Evolutionary conservation across 2,797 vertebrate species (phyloP), one percentile per base, ranked within the genome.

Genomic region (Pangasius sanitwongsei): DNA sequence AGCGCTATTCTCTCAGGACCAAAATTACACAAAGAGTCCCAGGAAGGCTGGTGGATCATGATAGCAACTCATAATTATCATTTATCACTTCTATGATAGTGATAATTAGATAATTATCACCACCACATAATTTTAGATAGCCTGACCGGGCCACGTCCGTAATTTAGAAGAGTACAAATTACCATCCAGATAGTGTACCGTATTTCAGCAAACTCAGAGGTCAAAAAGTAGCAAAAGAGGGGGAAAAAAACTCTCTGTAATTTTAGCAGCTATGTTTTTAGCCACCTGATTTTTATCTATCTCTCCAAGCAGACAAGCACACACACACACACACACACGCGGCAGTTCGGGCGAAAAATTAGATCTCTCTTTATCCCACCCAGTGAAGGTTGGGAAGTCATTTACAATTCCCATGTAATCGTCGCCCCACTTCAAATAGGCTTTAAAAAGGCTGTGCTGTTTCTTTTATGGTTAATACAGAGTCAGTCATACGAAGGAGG

Each of bases 61-160:
- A 87, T 80, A 65, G 61, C 65, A 87, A 80, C 74, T 77, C 72
- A 48, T 77, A 87, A 87, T 87, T 87, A 87, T 78, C 86, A 87
- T 87, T 87, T 87, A 87, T 78, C 86, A 87, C 86, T 87, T 57
- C 72, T 87, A 63, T 87, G 74, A 87, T 86, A 63, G 74, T 65
- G 72, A 87, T 87, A 87, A 87, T 87, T 78, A 87, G 86, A 80
- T 78, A 78, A 87, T 87, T 87, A 87, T 87, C 86, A 80, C 86
- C 65, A 87, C 74, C 72, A 78, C 74, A 87, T 88, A 74, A 84
- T 88, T 84, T 78, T 88, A 78, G 41, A 78, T 77, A 31, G 57
- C 37, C 55, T 65, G 69, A 44, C 82, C 25, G 28, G 72, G 57
- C 44, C 41, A 61, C 12, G 77, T 69, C 65, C 23, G 31, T 82